These are phyloP conservation scores for Athripsodes cinereus DNA, from an alignment of 2,888 invertebrate genomes.

Conservation along the genomic window DNA sequence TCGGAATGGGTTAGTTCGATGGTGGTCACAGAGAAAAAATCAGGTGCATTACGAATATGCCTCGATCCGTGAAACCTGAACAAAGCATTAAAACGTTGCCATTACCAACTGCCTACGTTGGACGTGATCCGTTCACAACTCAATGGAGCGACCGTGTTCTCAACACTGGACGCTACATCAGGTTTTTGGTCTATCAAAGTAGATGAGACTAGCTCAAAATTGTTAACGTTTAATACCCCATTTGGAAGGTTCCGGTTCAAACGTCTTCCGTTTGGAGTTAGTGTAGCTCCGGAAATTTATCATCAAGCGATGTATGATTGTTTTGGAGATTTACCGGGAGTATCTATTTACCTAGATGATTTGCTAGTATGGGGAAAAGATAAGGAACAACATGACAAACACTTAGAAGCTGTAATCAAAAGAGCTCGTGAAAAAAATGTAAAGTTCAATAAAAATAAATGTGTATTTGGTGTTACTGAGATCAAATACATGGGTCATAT, in stretches of 20 bases:
- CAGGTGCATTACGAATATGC: neutral
- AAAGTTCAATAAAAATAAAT: too few species aligned
- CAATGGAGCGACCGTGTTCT: neutral
- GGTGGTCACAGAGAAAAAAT: slow-evolving; percentile 4
- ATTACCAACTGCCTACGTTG: slow-evolving; percentile 1
- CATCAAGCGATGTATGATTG: too few species aligned
- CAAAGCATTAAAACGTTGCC: too few species aligned
- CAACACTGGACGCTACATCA: neutral
- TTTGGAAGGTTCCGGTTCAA: slow-evolving; percentile 1
- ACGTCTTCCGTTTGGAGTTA: slow-evolving; percentile 1
- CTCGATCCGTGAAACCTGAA: neutral
- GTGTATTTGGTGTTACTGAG: too few species aligned
- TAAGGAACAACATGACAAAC: too few species aligned
- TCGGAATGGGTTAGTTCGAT: slow-evolving; percentile 2
- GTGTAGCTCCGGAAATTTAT: too few species aligned
- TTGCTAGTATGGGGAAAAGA: too few species aligned
- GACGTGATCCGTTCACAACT: neutral
- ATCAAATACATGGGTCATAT: too few species aligned
- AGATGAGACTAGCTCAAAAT: neutral
- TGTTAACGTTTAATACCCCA: slow-evolving; percentile 2
- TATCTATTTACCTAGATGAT: too few species aligned
- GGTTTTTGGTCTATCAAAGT: neutral
- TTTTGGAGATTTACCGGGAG: too few species aligned
- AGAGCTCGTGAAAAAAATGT: too few species aligned
- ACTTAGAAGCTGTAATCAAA: too few species aligned